Base-by-base conservation (phyloP, 30 jellyfish, hydroid and myxozoan genomes). In the Aurelia sp. region DNA sequence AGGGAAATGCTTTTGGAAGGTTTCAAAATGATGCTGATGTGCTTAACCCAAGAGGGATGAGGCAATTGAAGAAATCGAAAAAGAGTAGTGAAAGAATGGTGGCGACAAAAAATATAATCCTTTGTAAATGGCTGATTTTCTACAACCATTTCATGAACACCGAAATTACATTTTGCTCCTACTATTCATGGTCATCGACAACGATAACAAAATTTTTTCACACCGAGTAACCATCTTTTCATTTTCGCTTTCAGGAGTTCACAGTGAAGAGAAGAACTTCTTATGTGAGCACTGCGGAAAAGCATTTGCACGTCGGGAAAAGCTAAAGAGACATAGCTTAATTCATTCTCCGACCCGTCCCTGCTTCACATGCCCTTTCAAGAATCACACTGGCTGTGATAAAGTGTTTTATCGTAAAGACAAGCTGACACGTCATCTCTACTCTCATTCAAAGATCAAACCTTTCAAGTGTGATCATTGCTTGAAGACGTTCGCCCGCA, bases 311-410 rank as follows among this genome's bases (percentile, higher is more conserved):
- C 86, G 97, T 13, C 81, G 96, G 9, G 98, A 92, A 67, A 92
- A 92, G 67, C 77, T 92, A 71, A 92, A 83, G 68, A 61, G 98
- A 22, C 98, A 92, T 69, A 76, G 91, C 48, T 88, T 92, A 74
- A 92, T 92, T 48, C 98, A 92, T 48, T 88, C 98, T 53, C 98
- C 98, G 6, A 88, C 75, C 52, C 85, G 98, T 19, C 98, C 98
- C n/a, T 74, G 78, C 33, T 92, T 78, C 80, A 71, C 97, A 0
- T 92, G 98, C 88, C 98, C 98, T 4, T 92, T 92, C 90, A 92
- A 92, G 83, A 92, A 92, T 78, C 98, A 92, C 90, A 96, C 93
- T 5, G 98, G 98, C n/a, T 92, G 98, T 65, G 98, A 92, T 38
- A 92, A 92, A 52, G 95, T 92, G 35, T 92, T 92, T 67, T 92